Evolutionary conservation across 2,797 vertebrate species (phyloP).

Genomic region (Sebastes iracundus): DNA sequence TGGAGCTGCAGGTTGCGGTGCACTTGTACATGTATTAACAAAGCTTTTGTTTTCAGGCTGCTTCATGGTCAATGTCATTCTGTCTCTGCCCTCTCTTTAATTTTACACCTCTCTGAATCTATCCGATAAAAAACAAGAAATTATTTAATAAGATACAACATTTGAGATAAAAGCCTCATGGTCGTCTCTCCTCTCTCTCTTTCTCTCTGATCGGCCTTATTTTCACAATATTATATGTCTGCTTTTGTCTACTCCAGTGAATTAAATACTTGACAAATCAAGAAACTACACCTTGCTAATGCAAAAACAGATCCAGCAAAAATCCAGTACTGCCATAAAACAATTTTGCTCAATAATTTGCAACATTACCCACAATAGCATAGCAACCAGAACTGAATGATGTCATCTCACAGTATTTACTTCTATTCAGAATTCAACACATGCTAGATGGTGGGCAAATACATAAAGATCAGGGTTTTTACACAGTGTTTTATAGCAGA

Average conservation of each 20-base stretch:
- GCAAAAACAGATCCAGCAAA: background rate
- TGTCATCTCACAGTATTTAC: background rate
- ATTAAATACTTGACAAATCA: background rate
- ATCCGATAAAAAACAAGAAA: slow-evolving; percentile 14
- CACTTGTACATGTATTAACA: background rate
- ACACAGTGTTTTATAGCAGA: background rate
- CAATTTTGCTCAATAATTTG: background rate
- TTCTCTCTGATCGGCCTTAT: background rate
- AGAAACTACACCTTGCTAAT: background rate
- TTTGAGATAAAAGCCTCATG: slow-evolving; percentile 43
- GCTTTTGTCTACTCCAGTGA: background rate
- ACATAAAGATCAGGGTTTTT: background rate
- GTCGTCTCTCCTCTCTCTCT: background rate
- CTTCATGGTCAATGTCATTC: background rate
- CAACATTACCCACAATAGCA: background rate
- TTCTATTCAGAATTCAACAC: background rate
- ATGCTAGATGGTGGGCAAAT: background rate
- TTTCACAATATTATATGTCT: background rate
- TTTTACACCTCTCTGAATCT: slow-evolving; percentile 19
- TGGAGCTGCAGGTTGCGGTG: background rate
- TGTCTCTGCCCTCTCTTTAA: slow-evolving; percentile 24
- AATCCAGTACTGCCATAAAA: background rate
- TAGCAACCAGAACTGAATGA: background rate
- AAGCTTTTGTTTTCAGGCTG: slow-evolving; percentile 8
- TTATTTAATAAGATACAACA: slow-evolving; percentile 16